phyloP scores from a whole-genome alignment of 2,797 vertebrate species.

The Nyctibius grandis region DNA sequence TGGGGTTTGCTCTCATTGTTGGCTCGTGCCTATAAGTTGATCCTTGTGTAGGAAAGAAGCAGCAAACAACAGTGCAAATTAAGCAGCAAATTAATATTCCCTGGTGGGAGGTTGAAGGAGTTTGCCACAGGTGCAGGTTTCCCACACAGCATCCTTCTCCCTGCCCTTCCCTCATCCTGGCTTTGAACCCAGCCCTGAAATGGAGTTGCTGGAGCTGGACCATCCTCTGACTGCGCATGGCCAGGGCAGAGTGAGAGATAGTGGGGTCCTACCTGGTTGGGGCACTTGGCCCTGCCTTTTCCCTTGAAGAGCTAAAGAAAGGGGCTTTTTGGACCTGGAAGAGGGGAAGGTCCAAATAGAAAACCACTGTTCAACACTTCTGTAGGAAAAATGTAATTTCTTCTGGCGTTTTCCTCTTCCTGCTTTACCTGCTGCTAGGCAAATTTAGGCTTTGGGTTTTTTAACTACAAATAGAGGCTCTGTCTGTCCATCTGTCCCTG shows the following conservation, averaged over 20 bases:
- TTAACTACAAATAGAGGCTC: neutral
- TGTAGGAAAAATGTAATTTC: neutral
- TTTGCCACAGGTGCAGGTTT: no score
- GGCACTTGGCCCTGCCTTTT: neutral
- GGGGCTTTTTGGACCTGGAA: neutral
- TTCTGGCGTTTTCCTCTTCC: neutral
- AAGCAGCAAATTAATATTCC: neutral
- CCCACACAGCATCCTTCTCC: neutral
- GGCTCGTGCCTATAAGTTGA: rapidly evolving
- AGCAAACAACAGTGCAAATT: neutral
- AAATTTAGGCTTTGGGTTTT: neutral
- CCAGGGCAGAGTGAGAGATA: no score
- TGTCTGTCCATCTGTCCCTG: neutral
- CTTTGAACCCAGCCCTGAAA: neutral
- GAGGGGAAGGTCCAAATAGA: neutral
- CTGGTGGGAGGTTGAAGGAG: neutral
- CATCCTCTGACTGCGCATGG: neutral
- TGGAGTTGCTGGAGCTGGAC: rapidly evolving
- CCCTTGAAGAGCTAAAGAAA: neutral
- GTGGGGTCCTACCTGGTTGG: neutral
- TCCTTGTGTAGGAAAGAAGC: neutral
- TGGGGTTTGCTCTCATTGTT: neutral
- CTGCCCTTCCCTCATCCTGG: neutral
- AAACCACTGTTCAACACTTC: neutral
- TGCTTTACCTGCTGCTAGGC: neutral